Evolutionary conservation across 1,140 invertebrate genomes (phyloP), one percentile per base, ranked within the genome.

Genomic region (Meloidogyne floridensis): DNA sequence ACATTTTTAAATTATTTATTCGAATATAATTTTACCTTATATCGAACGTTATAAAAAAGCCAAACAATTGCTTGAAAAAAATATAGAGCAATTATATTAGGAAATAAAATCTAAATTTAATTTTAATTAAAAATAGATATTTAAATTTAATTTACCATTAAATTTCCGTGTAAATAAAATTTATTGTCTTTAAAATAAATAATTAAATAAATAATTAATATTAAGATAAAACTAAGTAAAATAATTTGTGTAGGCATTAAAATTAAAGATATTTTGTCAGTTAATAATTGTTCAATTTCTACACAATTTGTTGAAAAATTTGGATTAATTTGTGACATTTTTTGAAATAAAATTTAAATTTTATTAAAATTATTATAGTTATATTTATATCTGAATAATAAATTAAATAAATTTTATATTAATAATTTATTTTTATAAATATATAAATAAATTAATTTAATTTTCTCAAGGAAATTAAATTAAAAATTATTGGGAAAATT

Each of bases 101-200:
- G 47, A 78, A 78, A 18, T 18, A 78, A 71, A 20, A 78, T 13
- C 77, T 78, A 51, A 71, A 78, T 32, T 10, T 71, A 78, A 32
- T 15, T 47, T 43, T 65, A 47, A 11, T 72, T 65, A 65, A 11
- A 8, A 65, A 10, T 77, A n/a, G 69, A 11, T 53, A 72, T 10
- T 42, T 10, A 42, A 72, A 15, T n/a, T 3, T 13, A 15, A 13
- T 73, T 73, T 73, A 47, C 59, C 70, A 32, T 10, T 54, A 56
- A 77, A 77, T 54, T 77, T 77, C n/a, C 47, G 20, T 53, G 8
- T 43, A 77, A 32, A 77, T 18, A 65, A 69, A 59, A 77, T 77
- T 77, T 18, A 56, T 18, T 70, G 8, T 20, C 5, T 77, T 65
- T 56, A 69, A 11, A 69, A 56, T 77, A 73, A 53, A 73, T 13